Conservation (phyloP, 2,113 vertebrate species). For the Tragelaphus imberbis region DNA sequence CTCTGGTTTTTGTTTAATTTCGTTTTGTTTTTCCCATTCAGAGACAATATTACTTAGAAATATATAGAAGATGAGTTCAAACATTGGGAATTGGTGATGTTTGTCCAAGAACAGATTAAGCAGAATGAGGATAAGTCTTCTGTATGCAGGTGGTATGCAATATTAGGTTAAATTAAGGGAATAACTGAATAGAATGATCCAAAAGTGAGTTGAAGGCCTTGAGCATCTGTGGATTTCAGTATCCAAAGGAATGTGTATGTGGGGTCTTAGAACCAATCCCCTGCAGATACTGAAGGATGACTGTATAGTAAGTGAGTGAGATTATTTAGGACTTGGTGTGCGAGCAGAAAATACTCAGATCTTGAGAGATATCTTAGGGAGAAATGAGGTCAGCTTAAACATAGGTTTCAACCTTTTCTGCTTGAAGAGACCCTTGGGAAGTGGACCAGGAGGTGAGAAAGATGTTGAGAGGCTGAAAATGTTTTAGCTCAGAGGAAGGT, state of each 20-base stretch:
- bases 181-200: not conserved
- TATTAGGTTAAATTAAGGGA: not conserved
- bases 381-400: not conserved
- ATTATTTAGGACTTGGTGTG: not conserved
- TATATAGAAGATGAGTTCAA: not conserved
- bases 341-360: not conserved
- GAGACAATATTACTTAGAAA: not conserved
- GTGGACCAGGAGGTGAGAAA: not conserved
- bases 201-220: not conserved
- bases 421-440: not conserved
- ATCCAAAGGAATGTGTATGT: not conserved
- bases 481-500: not conserved
- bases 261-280: not conserved
- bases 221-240: not conserved
- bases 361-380: not conserved
- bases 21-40: not conserved
- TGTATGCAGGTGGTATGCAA: not conserved
- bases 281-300: not conserved
- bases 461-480: not conserved
- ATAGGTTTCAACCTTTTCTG: not conserved
- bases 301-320: not conserved
- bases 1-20: not conserved
- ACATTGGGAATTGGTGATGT: not conserved
- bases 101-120: not conserved
- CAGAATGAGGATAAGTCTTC: not conserved